Base-by-base conservation (phyloP, 2,113 vertebrate species). In the Hippopotamus amphibius region DNA sequence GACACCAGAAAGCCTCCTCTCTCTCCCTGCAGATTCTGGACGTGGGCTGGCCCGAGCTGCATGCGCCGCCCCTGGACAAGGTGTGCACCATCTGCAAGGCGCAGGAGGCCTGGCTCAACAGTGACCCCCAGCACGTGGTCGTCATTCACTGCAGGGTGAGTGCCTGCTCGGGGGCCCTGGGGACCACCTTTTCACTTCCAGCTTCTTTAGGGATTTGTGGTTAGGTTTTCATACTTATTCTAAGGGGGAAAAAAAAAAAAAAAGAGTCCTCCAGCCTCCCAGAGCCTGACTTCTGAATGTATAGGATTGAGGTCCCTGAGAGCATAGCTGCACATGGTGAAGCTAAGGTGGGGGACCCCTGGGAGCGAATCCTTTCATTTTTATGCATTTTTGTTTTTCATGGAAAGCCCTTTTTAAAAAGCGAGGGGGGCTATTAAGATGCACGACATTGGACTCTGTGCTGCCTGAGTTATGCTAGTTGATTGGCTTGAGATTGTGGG, bases 21-120 rank as follows among this genome's bases (percentile, higher is more conserved):
- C 95, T 98, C 97, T 33, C 53, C 50, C 7, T 0, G 21, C 93
- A 99, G 99, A 99, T 99, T 50, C 98, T 99, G 99, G 99, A 99
- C 92, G 99, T 99, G 19, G 99, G 99, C 55, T 99, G 99, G 99
- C 99, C 99, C 0, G 99, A 99, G 97, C 98, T 99, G 59, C 99
- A 99, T 1, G 99, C 99, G 3, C 99, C 99, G 0, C 99, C 99
- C 50, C 99, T 99, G 21, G 99, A 99, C 97, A 99, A 99, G 98
- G 98, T 99, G 98, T 99, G 99, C 96, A 99, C 99, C 96, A 99
- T 99, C 96, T 99, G 99, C 97, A 99, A 99, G 98, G 99, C 99
- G 50, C 99, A 99, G 99, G 99, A 99, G 98, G 99, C 99, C n/a
- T 99, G 99, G 99, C 98, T 99, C 77, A 99, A 99, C 95, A 98